Percentiles rank a stretch among this genome's conserved stretches.
Conservation (phyloP, 2,113 vertebrate species). For the Dromiciops gliroides region DNA sequence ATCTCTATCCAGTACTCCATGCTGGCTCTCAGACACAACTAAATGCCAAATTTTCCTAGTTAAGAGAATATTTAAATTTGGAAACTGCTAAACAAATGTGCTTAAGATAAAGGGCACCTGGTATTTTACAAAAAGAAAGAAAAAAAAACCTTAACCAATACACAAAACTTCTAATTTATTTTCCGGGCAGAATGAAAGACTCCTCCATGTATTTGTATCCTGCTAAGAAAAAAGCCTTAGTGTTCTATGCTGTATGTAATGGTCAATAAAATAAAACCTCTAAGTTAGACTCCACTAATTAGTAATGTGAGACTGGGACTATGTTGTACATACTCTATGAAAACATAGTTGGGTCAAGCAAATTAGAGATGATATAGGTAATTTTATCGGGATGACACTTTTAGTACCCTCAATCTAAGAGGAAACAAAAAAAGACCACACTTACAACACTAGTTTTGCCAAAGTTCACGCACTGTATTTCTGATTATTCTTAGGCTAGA, state of each 20-base stretch:
- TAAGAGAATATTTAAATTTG: neutral
- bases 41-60: neutral
- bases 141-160: neutral
- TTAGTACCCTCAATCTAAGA: neutral
- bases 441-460: neutral
- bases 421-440: neutral
- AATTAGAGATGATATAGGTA: neutral
- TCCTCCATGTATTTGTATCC: neutral
- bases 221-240: neutral
- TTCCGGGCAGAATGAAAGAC: neutral
- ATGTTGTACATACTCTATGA: neutral
- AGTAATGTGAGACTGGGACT: neutral
- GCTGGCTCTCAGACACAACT: neutral
- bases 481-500: neutral
- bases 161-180: conserved; percentile 8
- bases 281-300: neutral
- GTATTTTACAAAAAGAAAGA: too few relatives aligned
- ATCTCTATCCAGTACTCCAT: neutral
- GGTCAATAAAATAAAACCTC: neutral
- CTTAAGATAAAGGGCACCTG: neutral
- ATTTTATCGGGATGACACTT: neutral
- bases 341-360: neutral
- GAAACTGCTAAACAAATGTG: conserved; percentile 6
- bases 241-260: neutral
- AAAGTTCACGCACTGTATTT: neutral